These are phyloP conservation scores for Hydropsyche betteni DNA, from an alignment of 2,888 invertebrate genomes.

Conservation along the genomic window DNA sequence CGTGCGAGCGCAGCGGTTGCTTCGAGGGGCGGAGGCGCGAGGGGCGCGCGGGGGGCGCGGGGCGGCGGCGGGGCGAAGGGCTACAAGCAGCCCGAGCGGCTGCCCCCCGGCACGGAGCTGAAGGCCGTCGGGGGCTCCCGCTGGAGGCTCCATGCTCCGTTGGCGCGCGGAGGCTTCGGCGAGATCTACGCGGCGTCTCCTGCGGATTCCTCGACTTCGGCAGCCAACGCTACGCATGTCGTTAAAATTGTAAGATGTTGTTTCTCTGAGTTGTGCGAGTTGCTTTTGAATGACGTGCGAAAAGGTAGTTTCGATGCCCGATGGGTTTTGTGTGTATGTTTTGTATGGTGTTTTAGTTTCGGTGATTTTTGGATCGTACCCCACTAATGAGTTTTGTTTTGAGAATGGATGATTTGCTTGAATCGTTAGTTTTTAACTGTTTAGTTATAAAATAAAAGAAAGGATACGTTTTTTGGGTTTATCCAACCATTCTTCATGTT, in stretches of 20 bases:
- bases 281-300: neutral
- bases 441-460: no score
- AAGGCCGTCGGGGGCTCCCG: constrained; percentile 58
- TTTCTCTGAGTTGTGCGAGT: constrained; percentile 52
- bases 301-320: constrained; percentile 82
- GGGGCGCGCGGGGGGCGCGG: neutral
- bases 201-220: constrained; percentile 57
- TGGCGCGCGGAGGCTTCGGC: constrained; percentile 93
- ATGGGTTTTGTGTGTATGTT: constrained; percentile 67
- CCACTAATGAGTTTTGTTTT: neutral
- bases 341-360: no score
- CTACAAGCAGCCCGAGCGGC: constrained; percentile 73
- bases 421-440: no score
- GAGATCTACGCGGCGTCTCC: constrained; percentile 88
- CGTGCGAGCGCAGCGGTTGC: neutral
- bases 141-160: constrained; percentile 87
- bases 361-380: no score
- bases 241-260: constrained; percentile 77
- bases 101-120: constrained; percentile 80
- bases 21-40: no score
- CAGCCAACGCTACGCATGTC: constrained; percentile 71
- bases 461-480: no score
- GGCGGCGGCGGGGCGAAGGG: constrained; percentile 52
- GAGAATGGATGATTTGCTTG: neutral
- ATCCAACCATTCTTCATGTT: no score